Conservation (phyloP, 2,113 vertebrate species). For the Hippoglossus stenolepis region DNA sequence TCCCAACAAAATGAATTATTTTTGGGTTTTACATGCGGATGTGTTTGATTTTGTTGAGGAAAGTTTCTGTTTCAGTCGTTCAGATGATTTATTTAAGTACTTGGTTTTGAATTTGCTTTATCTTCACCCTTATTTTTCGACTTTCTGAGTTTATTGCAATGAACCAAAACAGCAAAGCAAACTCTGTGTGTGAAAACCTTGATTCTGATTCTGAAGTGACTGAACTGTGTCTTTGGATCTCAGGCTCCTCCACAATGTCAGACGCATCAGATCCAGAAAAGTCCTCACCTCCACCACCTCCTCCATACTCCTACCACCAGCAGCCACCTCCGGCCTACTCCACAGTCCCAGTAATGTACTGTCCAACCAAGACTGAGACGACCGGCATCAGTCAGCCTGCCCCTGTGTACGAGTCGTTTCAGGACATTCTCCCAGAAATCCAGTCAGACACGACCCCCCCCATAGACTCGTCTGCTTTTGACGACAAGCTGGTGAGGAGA, state of each 20-base stretch:
- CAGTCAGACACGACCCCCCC: neutral
- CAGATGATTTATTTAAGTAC: too few species aligned
- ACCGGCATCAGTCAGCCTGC: neutral
- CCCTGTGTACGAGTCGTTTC: constrained; percentile 20
- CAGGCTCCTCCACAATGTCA: constrained; percentile 60
- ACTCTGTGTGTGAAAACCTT: too few species aligned
- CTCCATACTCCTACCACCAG: constrained; percentile 13
- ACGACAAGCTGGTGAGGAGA: constrained; percentile 68
- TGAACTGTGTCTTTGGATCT: constrained; percentile 2
- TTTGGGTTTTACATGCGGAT: too few species aligned
- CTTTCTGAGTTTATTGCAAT: too few species aligned
- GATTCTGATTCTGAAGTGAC: neutral
- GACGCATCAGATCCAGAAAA: constrained; percentile 8
- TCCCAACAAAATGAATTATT: too few species aligned
- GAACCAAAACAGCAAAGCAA: too few species aligned
- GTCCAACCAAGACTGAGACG: neutral
- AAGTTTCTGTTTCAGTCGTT: too few species aligned
- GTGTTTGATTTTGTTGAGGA: too few species aligned
- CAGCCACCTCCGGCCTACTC: constrained; percentile 60
- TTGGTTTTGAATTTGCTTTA: too few species aligned
- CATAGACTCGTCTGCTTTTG: constrained; percentile 29
- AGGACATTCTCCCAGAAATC: constrained; percentile 14
- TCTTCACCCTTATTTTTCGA: too few species aligned
- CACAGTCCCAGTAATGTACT: constrained; percentile 10
- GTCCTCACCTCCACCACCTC: too few species aligned